Evolutionary conservation across 1,140 invertebrate species (phyloP), one percentile per base, ranked within the genome.

Genomic region (Drosophila orosa): DNA sequence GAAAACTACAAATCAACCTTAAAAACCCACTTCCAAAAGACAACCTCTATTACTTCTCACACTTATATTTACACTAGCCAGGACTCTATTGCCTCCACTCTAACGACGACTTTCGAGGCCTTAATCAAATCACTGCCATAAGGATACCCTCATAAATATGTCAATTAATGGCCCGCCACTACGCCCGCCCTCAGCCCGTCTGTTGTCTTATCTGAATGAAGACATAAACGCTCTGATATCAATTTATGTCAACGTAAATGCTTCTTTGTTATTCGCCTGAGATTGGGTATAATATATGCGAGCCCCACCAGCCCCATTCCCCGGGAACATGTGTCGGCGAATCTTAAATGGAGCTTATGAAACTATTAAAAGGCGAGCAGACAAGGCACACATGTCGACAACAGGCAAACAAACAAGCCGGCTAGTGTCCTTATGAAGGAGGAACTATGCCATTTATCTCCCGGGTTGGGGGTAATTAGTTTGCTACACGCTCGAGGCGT

Each of bases 311-410:
- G 22, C 7, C 44, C 24, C 44, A 33, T 48, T 45, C 44, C n/a
- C 75, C 42, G 56, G 63, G 78, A 80, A 89, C 86, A 91, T 91
- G 90, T 91, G 90, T 91, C 80, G 91, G 80, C 90, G 90, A 86
- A 91, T 91, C 90, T 91, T 91, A 91, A 91, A 89, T 86, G 90
- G 77, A 90, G 90, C 90, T 91, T 91, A 91, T 89, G 87, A 75
- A 91, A 91, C 90, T 91, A 91, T 91, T 91, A 91, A 87, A 89
- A 87, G 67, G 76, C 72, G 62, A 68, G 68, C 67, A 89, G 83
- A 82, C 79, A 69, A 45, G 50, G 29, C 45, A 50, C 69, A 78
- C 63, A 79, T 59, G 61, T 68, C 71, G 35, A 72, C 65, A 73
- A 50, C 79, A 78, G 79, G 75, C 78, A 79, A 74, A 79, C 78